A percentile compares a stretch with the other conserved stretches of the same genome.
Conservation (phyloP, 2,113 vertebrate species). For the Rhegmatorhina hoffmannsi region DNA sequence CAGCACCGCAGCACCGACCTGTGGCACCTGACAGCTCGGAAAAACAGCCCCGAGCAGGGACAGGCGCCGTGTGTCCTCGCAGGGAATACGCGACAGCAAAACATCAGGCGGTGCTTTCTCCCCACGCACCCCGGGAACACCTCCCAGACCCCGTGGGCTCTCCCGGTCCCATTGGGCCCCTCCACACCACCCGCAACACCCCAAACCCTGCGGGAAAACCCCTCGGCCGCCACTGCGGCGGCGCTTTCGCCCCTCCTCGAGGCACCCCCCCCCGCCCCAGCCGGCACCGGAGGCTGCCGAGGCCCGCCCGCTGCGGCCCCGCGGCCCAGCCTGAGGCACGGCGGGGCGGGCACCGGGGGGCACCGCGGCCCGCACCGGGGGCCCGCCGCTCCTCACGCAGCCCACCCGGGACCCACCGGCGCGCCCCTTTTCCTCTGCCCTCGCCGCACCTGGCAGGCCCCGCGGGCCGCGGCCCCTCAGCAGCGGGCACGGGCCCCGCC, state of each 20-base stretch:
- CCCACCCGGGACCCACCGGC: too few relatives aligned
- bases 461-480: not conserved
- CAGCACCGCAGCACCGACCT: slow-evolving; percentile 1
- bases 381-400: not conserved
- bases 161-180: not conserved
- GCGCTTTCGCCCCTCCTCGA: not conserved
- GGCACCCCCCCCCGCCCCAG: not conserved
- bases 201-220: not conserved
- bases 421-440: not conserved
- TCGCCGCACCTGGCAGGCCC: not conserved
- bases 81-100: rapidly evolving
- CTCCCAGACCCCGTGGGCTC: rapidly evolving
- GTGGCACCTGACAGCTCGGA: not conserved
- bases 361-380: too few relatives aligned
- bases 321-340: not conserved
- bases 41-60: not conserved
- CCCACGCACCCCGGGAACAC: rapidly evolving
- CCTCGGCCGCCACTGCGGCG: not conserved
- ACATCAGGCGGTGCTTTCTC: rapidly evolving
- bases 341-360: not conserved
- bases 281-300: not conserved
- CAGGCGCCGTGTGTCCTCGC: rapidly evolving
- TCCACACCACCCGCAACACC: rapidly evolving
- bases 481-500: not conserved
- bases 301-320: not conserved